phyloP scores from a whole-genome alignment of 1,140 invertebrate species.

The Aradophagus sp. region DNA sequence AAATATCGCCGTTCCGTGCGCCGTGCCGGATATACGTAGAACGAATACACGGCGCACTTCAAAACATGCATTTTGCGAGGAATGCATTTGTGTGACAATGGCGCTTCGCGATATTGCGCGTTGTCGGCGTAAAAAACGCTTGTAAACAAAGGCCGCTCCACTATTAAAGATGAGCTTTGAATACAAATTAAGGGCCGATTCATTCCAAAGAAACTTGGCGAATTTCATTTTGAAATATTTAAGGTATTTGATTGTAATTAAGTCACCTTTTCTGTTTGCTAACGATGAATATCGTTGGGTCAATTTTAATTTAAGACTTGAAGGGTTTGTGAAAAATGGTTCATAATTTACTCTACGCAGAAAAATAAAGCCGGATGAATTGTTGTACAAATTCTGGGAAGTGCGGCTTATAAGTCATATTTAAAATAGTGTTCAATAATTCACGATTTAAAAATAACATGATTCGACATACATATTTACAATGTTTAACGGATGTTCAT shows the following conservation, averaged over 20 bases:
- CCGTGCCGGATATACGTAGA: conserved; percentile 38
- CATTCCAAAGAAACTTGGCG: conserved; percentile 23
- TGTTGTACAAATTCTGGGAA: too few species aligned
- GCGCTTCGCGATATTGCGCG: conserved; percentile 50
- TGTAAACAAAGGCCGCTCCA: conserved; percentile 58
- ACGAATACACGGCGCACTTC: conserved; percentile 26
- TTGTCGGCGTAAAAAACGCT: conserved; percentile 46
- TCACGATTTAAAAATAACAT: too few species aligned
- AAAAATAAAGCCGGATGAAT: too few species aligned
- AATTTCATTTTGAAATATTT: too few species aligned
- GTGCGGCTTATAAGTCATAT: too few species aligned
- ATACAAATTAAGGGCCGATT: conserved; percentile 56
- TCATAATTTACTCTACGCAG: too few species aligned
- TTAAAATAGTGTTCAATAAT: too few species aligned
- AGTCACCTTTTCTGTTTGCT: neutral
- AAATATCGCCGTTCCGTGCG: conserved; percentile 48
- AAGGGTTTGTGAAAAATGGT: neutral
- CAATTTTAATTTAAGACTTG: neutral
- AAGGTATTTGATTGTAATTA: too few species aligned
- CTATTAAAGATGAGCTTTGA: conserved; percentile 57
- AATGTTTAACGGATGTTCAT: too few species aligned
- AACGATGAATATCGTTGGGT: neutral
- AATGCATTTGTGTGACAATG: conserved; percentile 56
- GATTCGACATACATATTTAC: too few species aligned
- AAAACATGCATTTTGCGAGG: conserved; percentile 37